Conservation (phyloP, 2,797 vertebrate species). For the Sebastes matsubarae region DNA sequence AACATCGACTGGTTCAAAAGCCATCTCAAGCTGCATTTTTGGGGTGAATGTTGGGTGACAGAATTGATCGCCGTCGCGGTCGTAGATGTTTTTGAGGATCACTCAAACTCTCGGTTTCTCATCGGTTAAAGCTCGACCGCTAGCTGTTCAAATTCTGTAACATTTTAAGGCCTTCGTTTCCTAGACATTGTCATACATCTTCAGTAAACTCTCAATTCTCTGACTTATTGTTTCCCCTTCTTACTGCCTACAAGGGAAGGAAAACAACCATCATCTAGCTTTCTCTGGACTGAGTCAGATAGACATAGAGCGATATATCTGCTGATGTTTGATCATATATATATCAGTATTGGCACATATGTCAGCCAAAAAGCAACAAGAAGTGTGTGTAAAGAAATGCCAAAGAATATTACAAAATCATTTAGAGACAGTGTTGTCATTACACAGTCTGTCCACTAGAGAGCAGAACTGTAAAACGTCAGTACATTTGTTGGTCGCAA, state of each 20-base stretch:
- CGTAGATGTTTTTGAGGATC: neutral
- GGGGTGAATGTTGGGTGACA: neutral
- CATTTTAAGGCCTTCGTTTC: neutral
- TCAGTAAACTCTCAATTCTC: neutral
- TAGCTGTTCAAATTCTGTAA: neutral
- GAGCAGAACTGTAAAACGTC: neutral
- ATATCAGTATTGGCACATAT: neutral
- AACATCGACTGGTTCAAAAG: neutral
- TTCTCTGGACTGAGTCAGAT: neutral
- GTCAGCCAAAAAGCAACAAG: neutral
- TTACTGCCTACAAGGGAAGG: neutral
- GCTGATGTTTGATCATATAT: neutral
- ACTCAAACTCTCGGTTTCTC: neutral
- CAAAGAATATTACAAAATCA: neutral
- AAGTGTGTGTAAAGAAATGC: constrained; percentile 3
- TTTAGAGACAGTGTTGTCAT: neutral
- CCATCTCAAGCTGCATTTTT: neutral
- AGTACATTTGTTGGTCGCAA: neutral
- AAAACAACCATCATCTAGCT: neutral
- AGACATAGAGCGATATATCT: neutral
- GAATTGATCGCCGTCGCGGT: neutral
- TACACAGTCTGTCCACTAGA: neutral
- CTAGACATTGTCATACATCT: neutral
- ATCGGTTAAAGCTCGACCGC: neutral
- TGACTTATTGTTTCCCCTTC: neutral